Percentiles rank a stretch among this genome's conserved stretches.
phyloP scores from a whole-genome alignment of 2,888 invertebrate species.

The Meandrusa payeni region DNA sequence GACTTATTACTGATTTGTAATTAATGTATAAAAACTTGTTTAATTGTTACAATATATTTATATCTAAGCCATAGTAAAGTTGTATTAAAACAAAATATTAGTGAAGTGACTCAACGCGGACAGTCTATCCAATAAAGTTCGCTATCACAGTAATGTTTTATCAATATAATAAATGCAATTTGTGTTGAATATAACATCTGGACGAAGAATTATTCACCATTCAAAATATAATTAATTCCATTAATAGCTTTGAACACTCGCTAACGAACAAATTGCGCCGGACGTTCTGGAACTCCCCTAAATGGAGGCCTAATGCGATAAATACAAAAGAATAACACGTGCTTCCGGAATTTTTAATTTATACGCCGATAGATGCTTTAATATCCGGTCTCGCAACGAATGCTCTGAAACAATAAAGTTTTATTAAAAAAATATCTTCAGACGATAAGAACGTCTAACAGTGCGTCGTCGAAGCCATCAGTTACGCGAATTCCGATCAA shows the following conservation, averaged over 20 bases:
- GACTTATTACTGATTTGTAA: too few species aligned
- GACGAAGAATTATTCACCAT: neutral
- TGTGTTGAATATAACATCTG: too few species aligned
- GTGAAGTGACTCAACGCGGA: too few species aligned
- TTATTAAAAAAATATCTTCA: constrained; percentile 16
- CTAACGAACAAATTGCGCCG: constrained; percentile 18
- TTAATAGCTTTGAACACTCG: neutral
- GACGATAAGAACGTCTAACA: neutral
- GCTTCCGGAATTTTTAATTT: constrained; percentile 38
- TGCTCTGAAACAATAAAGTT: constrained; percentile 14
- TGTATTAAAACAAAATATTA: too few species aligned
- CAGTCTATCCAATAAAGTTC: too few species aligned
- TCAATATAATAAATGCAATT: too few species aligned
- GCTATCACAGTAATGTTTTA: too few species aligned
- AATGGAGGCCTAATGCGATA: constrained; percentile 28
- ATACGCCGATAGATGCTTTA: constrained; percentile 30
- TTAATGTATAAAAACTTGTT: too few species aligned
- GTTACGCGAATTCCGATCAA: constrained; percentile 1
- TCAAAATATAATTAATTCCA: constrained; percentile 5
- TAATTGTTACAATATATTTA: too few species aligned
- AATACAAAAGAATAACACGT: constrained; percentile 49
- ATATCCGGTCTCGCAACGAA: constrained; percentile 27
- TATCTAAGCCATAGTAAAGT: too few species aligned
- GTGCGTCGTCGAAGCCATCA: neutral
- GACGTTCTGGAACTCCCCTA: constrained; percentile 12